Base-by-base conservation (phyloP, 2,797 vertebrate genomes). In the Aplochiton taeniatus region DNA sequence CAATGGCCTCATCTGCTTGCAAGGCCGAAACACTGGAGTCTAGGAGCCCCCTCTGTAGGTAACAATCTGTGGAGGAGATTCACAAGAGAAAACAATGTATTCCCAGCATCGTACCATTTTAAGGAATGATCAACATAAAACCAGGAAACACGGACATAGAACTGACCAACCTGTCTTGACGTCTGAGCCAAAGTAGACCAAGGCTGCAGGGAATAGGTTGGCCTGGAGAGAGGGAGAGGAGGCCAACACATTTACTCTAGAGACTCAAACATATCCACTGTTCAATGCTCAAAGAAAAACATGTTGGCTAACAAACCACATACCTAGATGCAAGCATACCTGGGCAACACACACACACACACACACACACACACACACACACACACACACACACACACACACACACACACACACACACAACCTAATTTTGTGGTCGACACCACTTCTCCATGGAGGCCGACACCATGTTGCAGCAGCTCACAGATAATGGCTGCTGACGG, bases 101-200 rank as follows among this genome's bases (percentile, higher is more conserved):
- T 68, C 69, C 52, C 63, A 63, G 68, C 69, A 12, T 41, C 65
- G 52, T 20, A 14, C 57, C 46, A 70, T 73, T 53, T 55, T 49
- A 75, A 20, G 10, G 9, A 11, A 11, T 11, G 8, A 74, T 68
- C 50, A 72, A 48, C 69, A 72, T 65, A 57, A 1, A 48, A 14
- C 19, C 50, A 14, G 1, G 46, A 54, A 46, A 54, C n/a, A 49
- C 12, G 61, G 41, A 64, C 11, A 20, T 2, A 31, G 31, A 56
- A 8, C 8, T 1, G 61, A 90, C 93, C 83, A 78, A 97, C 96
- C 95, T 80, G 89, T 88, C 11, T 80, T 84, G 46, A 85, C 75
- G 45, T 95, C 85, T 0, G 94, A 93, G 77, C 96, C 96, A 51
- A 98, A 95, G 85, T 98, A 94, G 69, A 99, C 77, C 8, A 99